phyloP scores from a whole-genome alignment of 23 tunicate genomes.

The Styela clava region DNA sequence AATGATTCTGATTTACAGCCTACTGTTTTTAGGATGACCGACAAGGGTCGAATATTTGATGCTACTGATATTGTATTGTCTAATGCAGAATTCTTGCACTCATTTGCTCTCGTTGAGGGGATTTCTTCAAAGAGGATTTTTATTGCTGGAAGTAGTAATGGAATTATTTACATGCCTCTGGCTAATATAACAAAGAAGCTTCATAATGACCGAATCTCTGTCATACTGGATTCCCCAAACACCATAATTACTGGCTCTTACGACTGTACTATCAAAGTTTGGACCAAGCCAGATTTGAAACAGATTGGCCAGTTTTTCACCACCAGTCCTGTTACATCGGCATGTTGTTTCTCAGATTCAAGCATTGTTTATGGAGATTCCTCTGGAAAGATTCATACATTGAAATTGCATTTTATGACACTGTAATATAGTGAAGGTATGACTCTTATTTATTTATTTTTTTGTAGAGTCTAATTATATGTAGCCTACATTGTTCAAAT shows the following conservation, averaged over 20 bases:
- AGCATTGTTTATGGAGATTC: constrained; percentile 13
- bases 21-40: neutral
- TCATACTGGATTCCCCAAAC: constrained; percentile 1
- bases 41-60: neutral
- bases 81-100: constrained; percentile 1
- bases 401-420: neutral
- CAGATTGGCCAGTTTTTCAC: constrained; percentile 18
- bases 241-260: constrained; percentile 6
- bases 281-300: constrained; percentile 5
- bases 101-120: neutral
- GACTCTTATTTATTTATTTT: neutral
- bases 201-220: constrained; percentile 6
- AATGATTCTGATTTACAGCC: neutral
- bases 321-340: constrained; percentile 17
- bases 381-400: constrained; percentile 11
- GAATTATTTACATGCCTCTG: neutral
- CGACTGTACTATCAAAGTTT: constrained; percentile 7
- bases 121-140: neutral
- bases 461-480: too few relatives aligned
- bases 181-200: neutral
- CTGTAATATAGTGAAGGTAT: neutral
- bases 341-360: neutral
- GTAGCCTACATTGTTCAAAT: too few relatives aligned
- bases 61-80: neutral
- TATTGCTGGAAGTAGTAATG: constrained; percentile 5